A percentile compares a stretch with the other conserved stretches of the same genome.
Conservation (phyloP, 2,888 invertebrate genomes). For the Orthosia cruda region DNA sequence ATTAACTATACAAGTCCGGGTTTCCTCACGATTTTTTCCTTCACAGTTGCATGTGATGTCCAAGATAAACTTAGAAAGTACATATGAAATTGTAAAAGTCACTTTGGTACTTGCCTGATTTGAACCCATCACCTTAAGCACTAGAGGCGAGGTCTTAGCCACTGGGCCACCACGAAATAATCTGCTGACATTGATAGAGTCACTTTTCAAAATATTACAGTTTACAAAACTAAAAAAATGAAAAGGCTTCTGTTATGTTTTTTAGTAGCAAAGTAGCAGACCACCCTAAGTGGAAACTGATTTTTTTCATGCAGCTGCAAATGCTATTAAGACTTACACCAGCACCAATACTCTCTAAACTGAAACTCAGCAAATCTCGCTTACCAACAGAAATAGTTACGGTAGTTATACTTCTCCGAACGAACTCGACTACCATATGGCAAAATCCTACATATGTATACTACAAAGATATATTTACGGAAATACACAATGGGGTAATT, state of each 20-base stretch:
- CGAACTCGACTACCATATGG: neutral
- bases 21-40: too few relatives aligned
- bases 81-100: too few relatives aligned
- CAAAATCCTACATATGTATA: too few relatives aligned
- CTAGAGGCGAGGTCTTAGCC: too few relatives aligned
- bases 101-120: too few relatives aligned
- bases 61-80: too few relatives aligned
- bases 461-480: neutral
- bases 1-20: too few relatives aligned
- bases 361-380: neutral
- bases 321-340: neutral
- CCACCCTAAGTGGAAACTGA: neutral
- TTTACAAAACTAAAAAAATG: neutral
- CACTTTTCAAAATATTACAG: neutral
- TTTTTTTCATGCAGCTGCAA: neutral
- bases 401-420: neutral
- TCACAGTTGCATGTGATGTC: too few relatives aligned
- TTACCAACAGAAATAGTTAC: neutral
- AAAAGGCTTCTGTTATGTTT: neutral
- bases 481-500: constrained; percentile 39
- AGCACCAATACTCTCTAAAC: neutral
- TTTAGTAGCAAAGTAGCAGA: too few relatives aligned
- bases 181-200: too few relatives aligned
- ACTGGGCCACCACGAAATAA: too few relatives aligned
- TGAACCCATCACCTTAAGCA: too few relatives aligned